A percentile compares a stretch with the other conserved stretches of the same genome.
Conservation (phyloP, 2,113 vertebrate species). For the Oxyura jamaicensis region DNA sequence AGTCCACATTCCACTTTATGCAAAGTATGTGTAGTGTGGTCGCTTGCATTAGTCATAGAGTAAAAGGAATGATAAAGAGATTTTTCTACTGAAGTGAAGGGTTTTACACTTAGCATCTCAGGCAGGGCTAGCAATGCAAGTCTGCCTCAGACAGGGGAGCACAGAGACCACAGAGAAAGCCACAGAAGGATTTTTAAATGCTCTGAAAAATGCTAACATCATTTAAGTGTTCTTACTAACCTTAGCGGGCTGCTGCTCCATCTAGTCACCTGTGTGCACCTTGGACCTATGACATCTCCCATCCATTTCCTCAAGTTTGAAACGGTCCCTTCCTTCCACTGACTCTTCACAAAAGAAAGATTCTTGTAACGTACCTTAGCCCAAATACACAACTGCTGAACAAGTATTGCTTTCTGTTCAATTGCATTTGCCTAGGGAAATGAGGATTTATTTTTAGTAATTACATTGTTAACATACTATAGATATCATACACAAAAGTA, state of each 20-base stretch:
- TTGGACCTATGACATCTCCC: neutral
- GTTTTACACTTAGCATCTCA: no score
- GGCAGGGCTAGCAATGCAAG: neutral
- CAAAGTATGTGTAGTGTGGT: neutral
- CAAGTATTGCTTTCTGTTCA: neutral
- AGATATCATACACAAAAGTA: neutral
- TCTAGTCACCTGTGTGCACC: neutral
- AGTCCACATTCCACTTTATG: neutral
- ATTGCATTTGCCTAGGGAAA: neutral
- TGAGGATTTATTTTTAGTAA: neutral
- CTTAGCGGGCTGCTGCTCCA: neutral
- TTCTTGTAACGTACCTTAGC: neutral
- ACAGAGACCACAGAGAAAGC: neutral
- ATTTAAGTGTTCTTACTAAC: neutral
- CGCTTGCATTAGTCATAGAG: neutral
- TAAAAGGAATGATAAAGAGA: neutral
- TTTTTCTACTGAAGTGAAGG: neutral
- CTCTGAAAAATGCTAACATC: neutral
- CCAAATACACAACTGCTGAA: accelerated
- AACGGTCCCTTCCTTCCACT: neutral
- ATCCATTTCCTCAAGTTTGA: neutral
- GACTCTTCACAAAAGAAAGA: neutral
- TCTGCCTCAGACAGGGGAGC: neutral
- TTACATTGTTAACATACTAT: no score
- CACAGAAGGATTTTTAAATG: neutral